phyloP scores from a whole-genome alignment of 2,888 invertebrate species.

The Hetaerina titia region DNA sequence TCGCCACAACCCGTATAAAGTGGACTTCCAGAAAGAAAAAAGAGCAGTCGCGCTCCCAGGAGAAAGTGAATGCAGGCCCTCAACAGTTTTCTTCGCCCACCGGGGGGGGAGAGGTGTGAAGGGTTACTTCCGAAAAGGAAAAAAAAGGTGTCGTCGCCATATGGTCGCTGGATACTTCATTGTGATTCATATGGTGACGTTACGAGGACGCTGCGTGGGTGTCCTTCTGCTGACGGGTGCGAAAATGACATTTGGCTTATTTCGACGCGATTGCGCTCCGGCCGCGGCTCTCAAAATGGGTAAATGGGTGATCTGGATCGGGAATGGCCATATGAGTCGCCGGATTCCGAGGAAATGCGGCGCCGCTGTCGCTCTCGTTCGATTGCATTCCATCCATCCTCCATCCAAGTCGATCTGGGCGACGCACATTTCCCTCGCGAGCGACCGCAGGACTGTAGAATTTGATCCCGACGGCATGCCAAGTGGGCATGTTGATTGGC shows the following conservation, averaged over 20 bases:
- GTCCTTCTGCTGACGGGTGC: not conserved
- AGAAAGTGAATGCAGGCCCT: constrained; percentile 38
- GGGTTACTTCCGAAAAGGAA: constrained; percentile 26
- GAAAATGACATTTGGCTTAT: constrained; percentile 18
- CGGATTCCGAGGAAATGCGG: not conserved
- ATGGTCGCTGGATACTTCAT: not conserved
- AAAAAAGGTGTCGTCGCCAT: not conserved
- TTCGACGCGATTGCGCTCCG: not conserved
- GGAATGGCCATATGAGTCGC: not conserved
- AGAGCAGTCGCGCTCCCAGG: not conserved
- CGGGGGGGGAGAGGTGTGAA: constrained; percentile 1
- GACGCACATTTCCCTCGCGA: too few species aligned
- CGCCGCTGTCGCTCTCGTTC: not conserved
- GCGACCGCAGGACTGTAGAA: too few species aligned
- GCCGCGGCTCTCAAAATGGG: not conserved
- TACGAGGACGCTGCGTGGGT: constrained; percentile 24
- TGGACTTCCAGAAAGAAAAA: not conserved
- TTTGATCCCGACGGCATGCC: not conserved
- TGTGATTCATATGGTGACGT: not conserved
- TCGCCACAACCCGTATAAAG: not conserved
- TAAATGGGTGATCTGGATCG: constrained; percentile 35
- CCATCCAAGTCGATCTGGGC: not conserved
- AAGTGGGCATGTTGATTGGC: not conserved
- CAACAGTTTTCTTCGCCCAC: not conserved
- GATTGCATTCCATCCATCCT: not conserved